phyloP scores from a whole-genome alignment of 2,797 vertebrate species.

The Anguilla pacifica region DNA sequence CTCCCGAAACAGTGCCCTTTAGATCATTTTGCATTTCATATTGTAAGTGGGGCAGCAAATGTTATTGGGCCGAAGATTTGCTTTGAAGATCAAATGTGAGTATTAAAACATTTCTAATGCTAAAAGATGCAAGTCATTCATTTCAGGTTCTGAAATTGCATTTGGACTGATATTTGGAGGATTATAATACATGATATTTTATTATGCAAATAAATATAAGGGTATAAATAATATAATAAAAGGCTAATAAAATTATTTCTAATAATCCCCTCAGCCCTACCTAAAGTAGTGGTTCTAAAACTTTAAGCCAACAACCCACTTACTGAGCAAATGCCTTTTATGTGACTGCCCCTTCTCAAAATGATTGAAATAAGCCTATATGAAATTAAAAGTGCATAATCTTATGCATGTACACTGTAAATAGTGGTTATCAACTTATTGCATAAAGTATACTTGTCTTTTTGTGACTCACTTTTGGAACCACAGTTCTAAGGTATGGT shows the following conservation, averaged over 20 bases:
- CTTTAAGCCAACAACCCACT: background rate
- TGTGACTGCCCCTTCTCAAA: background rate
- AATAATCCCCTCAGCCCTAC: background rate
- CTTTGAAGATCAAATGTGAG: conserved; percentile 78
- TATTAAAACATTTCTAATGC: conserved; percentile 28
- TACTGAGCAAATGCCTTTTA: background rate
- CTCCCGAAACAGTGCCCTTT: conserved; percentile 67
- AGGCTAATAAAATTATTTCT: background rate
- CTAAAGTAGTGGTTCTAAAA: background rate
- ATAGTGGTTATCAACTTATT: background rate
- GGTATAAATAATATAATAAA: background rate
- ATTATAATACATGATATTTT: background rate
- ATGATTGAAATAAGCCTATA: background rate
- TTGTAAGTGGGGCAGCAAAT: conserved; percentile 79
- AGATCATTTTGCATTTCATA: conserved; percentile 72
- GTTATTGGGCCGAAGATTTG: conserved; percentile 87
- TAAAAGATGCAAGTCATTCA: background rate
- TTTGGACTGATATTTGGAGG: background rate
- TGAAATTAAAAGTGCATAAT: background rate
- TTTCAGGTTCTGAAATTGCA: background rate
- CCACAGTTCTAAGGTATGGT: background rate
- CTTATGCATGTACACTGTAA: background rate
- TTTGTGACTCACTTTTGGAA: background rate
- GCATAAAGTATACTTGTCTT: background rate
- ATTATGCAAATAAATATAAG: too few species aligned